Conservation (phyloP, 2,797 vertebrate species). For the Nannoperca obscura region DNA sequence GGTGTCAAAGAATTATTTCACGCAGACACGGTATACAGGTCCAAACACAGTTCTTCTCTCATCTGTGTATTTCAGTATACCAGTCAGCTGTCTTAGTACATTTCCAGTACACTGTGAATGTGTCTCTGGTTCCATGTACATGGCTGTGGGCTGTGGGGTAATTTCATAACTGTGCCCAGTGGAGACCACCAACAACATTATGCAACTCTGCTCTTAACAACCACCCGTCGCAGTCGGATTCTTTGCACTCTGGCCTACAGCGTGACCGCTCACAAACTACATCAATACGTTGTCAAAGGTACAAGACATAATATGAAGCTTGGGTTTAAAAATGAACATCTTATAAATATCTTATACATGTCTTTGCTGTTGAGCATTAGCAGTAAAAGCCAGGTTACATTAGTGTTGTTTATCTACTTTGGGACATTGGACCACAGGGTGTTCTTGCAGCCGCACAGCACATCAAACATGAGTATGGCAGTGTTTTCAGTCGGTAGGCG, state of each 20-base stretch:
- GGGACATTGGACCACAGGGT: conserved; percentile 66
- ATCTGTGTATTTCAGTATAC: conserved; percentile 3
- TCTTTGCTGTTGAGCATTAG: conserved; percentile 49
- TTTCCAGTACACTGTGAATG: conserved; percentile 52
- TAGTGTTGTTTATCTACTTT: conserved; percentile 68
- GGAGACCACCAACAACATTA: conserved; percentile 75
- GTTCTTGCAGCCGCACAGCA: conserved; percentile 50
- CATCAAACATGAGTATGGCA: conserved; percentile 61
- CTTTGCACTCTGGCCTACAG: conserved; percentile 55
- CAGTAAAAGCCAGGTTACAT: conserved; percentile 67
- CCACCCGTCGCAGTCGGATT: conserved; percentile 38
- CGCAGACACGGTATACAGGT: not conserved
- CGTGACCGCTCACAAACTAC: conserved; percentile 23
- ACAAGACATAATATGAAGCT: conserved; percentile 12
- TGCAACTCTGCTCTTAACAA: conserved; percentile 70
- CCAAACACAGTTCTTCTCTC: not conserved
- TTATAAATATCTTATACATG: conserved; percentile 53
- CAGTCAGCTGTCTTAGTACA: conserved; percentile 46
- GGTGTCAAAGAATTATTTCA: conserved; percentile 7
- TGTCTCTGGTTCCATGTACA: conserved; percentile 53
- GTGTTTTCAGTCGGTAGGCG: conserved; percentile 71
- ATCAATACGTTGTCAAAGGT: conserved; percentile 15
- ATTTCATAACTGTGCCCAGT: conserved; percentile 79
- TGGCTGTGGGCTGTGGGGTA: conserved; percentile 68
- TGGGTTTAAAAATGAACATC: conserved; percentile 39